Base-by-base conservation (phyloP, 2,888 invertebrate species). In the Philereme vetulata region DNA sequence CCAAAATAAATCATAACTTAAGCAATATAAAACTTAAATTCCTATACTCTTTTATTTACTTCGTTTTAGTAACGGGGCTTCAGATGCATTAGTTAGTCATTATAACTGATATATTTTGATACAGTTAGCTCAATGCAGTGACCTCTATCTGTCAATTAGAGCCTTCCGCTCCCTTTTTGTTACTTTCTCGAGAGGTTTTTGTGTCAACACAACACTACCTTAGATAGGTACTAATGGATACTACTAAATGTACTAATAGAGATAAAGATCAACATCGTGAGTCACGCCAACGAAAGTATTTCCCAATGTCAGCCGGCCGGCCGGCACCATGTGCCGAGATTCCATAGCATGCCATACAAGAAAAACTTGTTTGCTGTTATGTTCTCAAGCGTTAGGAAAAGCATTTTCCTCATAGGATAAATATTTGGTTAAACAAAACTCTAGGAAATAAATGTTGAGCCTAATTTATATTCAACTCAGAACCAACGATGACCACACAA, bases 91-190 rank as follows among this genome's bases (percentile, higher is more conserved):
- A 65, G 62, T 65, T 56, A 51, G 52, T 64, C 60, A 65, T 61
- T 64, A 65, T 51, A 40, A 57, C 59, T 65, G 62, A 67, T 64
- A 56, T n/a, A n/a, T n/a, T 64, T 56, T 57, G 54, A 36, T 67
- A 69, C 69, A 66, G 67, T 65, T 64, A 65, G 46, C 49, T 49
- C 21, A 55, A 50, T 69, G 69, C 69, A 67, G 65, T 61, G 69
- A 52, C 65, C 65, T 51, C 55, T 40, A 61, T 61, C 64, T 60
- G 65, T 64, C 65, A 61, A 40, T 59, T 57, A 62, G 44, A 60
- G 56, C 57, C 53, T 63, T 56, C 57, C 60, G 66, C 48, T 55
- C 55, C 44, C 10, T 56, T 46, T 56, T 51, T 21, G 51, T 49
- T 36, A 35, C 65, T 63, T 58, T 62, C 55, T 48, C 54, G 54